phyloP scores from a whole-genome alignment of 2,797 vertebrate genomes.

The Coregonus sp. region DNA sequence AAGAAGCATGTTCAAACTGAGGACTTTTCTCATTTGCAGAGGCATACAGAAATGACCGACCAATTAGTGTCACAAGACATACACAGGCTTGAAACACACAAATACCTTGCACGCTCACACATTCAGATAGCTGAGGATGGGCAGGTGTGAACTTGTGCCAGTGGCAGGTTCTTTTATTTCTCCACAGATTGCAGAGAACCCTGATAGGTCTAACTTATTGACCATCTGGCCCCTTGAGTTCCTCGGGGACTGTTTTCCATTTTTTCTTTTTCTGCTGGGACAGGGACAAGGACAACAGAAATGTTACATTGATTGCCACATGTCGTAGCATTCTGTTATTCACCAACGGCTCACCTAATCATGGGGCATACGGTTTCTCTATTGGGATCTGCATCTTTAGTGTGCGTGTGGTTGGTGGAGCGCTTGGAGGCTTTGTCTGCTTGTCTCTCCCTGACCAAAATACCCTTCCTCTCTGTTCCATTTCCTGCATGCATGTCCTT shows the following conservation, averaged over 20 bases:
- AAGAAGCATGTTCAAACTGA: neutral
- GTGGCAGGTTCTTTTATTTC: neutral
- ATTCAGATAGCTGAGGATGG: neutral
- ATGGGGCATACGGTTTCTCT: neutral
- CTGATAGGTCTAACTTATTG: neutral
- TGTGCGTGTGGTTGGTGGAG: neutral
- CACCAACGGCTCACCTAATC: neutral
- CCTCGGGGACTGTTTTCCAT: neutral
- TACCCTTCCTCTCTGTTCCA: conserved; percentile 11
- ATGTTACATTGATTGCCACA: neutral
- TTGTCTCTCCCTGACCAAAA: neutral
- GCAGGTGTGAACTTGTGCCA: neutral
- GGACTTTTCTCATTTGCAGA: neutral
- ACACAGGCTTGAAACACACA: neutral
- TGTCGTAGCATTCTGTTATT: neutral
- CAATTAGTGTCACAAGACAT: neutral
- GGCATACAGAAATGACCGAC: neutral
- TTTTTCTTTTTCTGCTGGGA: neutral
- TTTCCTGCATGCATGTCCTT: conserved; percentile 32
- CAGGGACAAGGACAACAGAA: neutral
- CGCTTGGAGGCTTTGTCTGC: conserved; percentile 1
- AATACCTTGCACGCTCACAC: neutral
- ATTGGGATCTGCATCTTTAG: neutral
- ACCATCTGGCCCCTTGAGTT: neutral
- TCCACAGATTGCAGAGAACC: neutral